Conservation (phyloP, 2,888 invertebrate genomes). For the Melinopterus prodromus region DNA sequence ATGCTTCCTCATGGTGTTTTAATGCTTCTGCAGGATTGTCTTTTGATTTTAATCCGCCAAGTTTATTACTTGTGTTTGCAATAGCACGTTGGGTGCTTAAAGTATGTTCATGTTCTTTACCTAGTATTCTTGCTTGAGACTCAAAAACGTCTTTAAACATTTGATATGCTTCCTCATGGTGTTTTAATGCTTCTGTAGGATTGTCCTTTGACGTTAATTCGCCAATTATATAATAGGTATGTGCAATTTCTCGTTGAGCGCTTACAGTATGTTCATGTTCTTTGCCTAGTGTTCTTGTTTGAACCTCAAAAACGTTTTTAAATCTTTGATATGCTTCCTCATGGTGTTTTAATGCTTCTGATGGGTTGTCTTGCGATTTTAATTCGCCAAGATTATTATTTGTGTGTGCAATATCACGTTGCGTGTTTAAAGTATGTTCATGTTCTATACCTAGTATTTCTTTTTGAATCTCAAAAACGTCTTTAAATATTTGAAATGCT, state of each 20-base stretch:
- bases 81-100: neutral
- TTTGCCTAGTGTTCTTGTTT: neutral
- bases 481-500: neutral
- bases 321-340: neutral
- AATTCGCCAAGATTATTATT: too few species aligned
- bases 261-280: neutral
- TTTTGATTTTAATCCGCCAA: neutral
- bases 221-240: too few species aligned
- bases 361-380: too few species aligned
- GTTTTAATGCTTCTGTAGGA: too few species aligned
- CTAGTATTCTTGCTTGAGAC: too few species aligned
- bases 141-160: too few species aligned
- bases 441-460: neutral
- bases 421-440: too few species aligned
- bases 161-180: too few species aligned
- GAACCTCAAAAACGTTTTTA: neutral
- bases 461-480: neutral
- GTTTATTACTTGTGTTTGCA: neutral
- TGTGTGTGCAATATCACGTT: too few species aligned
- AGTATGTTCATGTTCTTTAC: too few species aligned
- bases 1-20: neutral
- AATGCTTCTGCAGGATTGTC: neutral
- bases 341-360: too few species aligned
- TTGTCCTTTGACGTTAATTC: too few species aligned
- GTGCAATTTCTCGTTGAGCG: neutral